Percentiles rank a stretch among this genome's conserved stretches.
These are phyloP conservation scores for Pollenia labialis DNA, from an alignment of 2,888 invertebrate genomes.

Conservation along the genomic window DNA sequence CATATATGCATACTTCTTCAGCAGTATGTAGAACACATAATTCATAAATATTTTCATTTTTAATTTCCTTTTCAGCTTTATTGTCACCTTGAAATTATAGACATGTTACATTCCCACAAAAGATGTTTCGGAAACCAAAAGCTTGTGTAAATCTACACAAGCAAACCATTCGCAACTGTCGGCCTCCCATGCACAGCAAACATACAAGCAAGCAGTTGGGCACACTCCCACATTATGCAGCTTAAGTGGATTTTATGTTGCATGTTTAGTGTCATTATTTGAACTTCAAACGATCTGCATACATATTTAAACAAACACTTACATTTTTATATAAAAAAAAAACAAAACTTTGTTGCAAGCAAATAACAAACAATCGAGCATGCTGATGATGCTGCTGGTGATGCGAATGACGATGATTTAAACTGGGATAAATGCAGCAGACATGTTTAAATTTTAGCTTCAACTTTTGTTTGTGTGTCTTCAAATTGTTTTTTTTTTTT, in stretches of 20 bases:
- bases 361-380: constrained; percentile 5
- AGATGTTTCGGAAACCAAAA: constrained; percentile 11
- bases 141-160: neutral
- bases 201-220: constrained; percentile 17
- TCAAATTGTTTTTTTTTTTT: constrained; percentile 5
- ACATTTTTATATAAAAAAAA: neutral
- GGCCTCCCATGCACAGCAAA: neutral
- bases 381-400: constrained; percentile 14
- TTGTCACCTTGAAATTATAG: constrained; percentile 55
- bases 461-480: constrained; percentile 30
- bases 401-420: constrained; percentile 10
- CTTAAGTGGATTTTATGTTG: constrained; percentile 65
- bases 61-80: constrained; percentile 33
- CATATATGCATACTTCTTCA: neutral
- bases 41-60: constrained; percentile 37
- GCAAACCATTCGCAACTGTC: constrained; percentile 41
- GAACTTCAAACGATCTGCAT: constrained; percentile 70
- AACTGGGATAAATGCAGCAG: neutral
- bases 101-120: neutral
- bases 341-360: constrained; percentile 26
- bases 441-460: constrained; percentile 41
- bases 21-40: constrained; percentile 13
- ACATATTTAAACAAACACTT: constrained; percentile 14
- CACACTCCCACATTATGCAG: constrained; percentile 57
- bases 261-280: constrained; percentile 69